These are phyloP conservation scores for Mormyrus hasselquistii DNA, from an alignment of 2,797 vertebrate species.

Conservation along the genomic window DNA sequence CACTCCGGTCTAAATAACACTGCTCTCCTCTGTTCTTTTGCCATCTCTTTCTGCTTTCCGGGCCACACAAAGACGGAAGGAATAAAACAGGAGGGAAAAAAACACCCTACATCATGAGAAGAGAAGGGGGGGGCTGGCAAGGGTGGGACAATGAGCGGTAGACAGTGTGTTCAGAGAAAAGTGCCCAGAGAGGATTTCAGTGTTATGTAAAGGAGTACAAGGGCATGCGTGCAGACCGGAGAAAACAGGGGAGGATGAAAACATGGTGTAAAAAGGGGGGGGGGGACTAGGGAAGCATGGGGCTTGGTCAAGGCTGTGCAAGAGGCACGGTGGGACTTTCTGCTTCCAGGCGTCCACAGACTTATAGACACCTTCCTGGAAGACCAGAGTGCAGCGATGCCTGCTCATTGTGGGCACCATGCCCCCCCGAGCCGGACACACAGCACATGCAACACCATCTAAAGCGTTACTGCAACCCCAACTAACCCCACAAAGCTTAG, in stretches of 20 bases:
- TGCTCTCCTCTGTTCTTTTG: not conserved
- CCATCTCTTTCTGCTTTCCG: not conserved
- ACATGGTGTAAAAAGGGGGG: not conserved
- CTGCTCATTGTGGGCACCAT: not conserved
- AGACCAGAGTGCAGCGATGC: not conserved
- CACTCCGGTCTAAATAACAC: not conserved
- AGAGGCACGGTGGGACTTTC: not conserved
- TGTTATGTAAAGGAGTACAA: conserved; percentile 30
- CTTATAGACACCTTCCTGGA: not conserved
- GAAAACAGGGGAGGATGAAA: not conserved
- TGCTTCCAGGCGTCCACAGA: not conserved
- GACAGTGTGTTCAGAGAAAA: conserved; percentile 9
- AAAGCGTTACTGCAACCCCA: not conserved
- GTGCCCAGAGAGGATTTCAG: conserved; percentile 23
- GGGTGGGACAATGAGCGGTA: not conserved
- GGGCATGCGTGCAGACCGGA: conserved; percentile 8
- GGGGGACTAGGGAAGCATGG: not conserved
- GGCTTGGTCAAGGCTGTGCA: not conserved
- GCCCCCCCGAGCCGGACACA: not conserved
- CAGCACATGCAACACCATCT: not conserved
- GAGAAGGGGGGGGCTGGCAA: not conserved
- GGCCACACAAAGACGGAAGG: not conserved
- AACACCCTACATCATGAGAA: not conserved
- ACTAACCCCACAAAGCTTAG: not conserved
- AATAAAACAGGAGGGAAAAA: not conserved